Evolutionary conservation across 2,797 vertebrate genomes (phyloP), one percentile per base, ranked within the genome.

Genomic region (Crenuchus spilurus): DNA sequence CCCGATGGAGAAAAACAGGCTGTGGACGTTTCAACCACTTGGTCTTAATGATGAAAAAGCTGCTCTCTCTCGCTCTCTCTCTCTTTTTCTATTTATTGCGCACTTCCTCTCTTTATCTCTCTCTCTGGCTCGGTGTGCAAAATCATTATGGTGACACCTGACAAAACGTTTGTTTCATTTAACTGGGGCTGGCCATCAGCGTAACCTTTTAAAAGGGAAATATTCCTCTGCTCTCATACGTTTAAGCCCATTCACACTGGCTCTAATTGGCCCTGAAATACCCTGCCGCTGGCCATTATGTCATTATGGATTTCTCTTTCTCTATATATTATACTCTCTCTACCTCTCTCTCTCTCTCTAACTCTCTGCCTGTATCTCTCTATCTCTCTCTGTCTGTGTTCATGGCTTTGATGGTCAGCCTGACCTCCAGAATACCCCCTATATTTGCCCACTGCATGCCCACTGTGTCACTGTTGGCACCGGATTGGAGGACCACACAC

Each of bases 361-460:
- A 22, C 51, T 58, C 39, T 70, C 35, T 70, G 24, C 46, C 22
- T 58, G 37, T 44, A 14, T 70, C 67, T 44, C 51, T 62, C 46
- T 72, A 52, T 33, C 22, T 39, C 58, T 61, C 11, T 3, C 14
- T 60, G 20, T 44, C 52, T 67, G 66, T 73, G 76, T 66, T 69
- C 55, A 37, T 64, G 64, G 66, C 39, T 76, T 76, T 76, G 64
- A 70, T 76, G 65, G 67, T n/a, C 26, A 31, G 65, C 24, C 66
- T 80, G 78, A 80, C 78, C 78, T 76, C 74, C 51, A 54, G 24
- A 54, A 54, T 9, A 1, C 1, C 0, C 22, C 10, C 49, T 11
- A 0, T 13, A 24, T 22, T 22, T 20, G 6, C 46, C 46, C 48
- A 18, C 48, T 24, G 48, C 22, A 22, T 24, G 20, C 5, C 6